Base-by-base conservation (phyloP, 2,113 vertebrate species). In the Chamaetylas fuelleborni region DNA sequence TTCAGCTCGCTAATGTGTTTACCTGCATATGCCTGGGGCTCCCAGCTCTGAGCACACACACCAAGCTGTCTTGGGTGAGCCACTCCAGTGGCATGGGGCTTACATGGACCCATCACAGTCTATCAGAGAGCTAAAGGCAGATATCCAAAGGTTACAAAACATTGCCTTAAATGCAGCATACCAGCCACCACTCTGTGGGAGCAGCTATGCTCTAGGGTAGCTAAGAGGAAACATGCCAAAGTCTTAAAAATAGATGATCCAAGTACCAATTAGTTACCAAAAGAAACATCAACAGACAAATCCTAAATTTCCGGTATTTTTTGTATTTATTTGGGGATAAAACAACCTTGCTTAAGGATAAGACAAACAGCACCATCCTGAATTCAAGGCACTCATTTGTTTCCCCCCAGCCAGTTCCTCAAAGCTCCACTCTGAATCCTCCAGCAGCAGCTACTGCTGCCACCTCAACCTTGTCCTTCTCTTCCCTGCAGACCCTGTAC, bases 41-140 rank as follows among this genome's bases (percentile, higher is more conserved):
- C 60, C 29, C 72, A 51, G 84, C 34, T 31, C 62, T 0, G 7
- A 43, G 53, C 65, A 81, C 67, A 50, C 45, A 45, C 4, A 0
- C 1, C 19, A 25, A 26, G 51, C 24, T 42, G 29, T 5, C n/a
- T 10, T 31, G 47, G 50, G 8, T 3, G 16, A 15, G n/a, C 31
- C 25, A 3, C n/a, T 2, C 53, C 22, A 5, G 56, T 0, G n/a
- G 2, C 23, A 2, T 0, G 4, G 43, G 7, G 24, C 45, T 34
- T 10, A 24, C 2, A 6, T 72, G 36, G 65, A 76, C 24, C 50
- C 61, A 36, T 6, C 40, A 20, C 28, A n/a, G 56, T 17, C n/a
- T 9, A 31, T 11, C 1, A 3, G 1, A n/a, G 64, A 6, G 12
- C 17, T 51, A 9, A 81, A 64, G 38, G 45, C 54, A 54, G 38